Conservation (phyloP, 1,140 invertebrate genomes). For the Cepaea nemoralis region DNA sequence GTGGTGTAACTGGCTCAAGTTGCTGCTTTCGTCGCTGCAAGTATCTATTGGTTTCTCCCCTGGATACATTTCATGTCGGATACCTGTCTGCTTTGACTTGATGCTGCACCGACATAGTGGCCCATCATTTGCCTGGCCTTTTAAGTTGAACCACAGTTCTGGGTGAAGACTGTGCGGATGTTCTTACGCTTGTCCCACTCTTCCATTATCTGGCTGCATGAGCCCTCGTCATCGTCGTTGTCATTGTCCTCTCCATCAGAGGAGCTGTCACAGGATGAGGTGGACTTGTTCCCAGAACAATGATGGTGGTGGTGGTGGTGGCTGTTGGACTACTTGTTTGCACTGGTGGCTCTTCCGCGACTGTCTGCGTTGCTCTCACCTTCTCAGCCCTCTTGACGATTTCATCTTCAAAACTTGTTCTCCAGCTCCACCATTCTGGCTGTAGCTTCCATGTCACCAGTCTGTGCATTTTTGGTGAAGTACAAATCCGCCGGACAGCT, state of each 20-base stretch:
- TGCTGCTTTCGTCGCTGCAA: constrained; percentile 87
- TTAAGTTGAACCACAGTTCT: constrained; percentile 97
- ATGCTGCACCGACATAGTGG: constrained; percentile 94
- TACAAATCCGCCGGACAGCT: constrained; percentile 90
- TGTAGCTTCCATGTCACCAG: constrained; percentile 78
- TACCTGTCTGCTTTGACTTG: constrained; percentile 89
- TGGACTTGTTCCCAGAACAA: constrained; percentile 29
- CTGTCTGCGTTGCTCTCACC: constrained; percentile 77
- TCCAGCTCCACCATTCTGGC: constrained; percentile 79
- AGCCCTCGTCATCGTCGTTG: constrained; percentile 46
- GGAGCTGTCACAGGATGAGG: constrained; percentile 20
- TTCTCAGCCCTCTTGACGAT: constrained; percentile 80
- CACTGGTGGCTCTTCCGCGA: constrained; percentile 36
- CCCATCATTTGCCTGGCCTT: constrained; percentile 96
- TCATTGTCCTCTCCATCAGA: constrained; percentile 28
- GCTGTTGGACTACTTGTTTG: constrained; percentile 44
- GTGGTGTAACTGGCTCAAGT: constrained; percentile 88
- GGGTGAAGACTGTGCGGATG: constrained; percentile 93
- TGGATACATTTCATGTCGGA: constrained; percentile 95
- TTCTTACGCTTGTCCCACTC: constrained; percentile 78
- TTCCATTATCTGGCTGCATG: constrained; percentile 58
- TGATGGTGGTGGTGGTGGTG: constrained; percentile 46
- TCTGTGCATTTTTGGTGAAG: constrained; percentile 77
- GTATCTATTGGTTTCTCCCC: constrained; percentile 83
- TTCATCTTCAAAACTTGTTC: constrained; percentile 80